Percentiles rank a stretch among this genome's conserved stretches.
Evolutionary conservation across 2,797 vertebrate species (phyloP).

Genomic region (Loriculus beryllinus): DNA sequence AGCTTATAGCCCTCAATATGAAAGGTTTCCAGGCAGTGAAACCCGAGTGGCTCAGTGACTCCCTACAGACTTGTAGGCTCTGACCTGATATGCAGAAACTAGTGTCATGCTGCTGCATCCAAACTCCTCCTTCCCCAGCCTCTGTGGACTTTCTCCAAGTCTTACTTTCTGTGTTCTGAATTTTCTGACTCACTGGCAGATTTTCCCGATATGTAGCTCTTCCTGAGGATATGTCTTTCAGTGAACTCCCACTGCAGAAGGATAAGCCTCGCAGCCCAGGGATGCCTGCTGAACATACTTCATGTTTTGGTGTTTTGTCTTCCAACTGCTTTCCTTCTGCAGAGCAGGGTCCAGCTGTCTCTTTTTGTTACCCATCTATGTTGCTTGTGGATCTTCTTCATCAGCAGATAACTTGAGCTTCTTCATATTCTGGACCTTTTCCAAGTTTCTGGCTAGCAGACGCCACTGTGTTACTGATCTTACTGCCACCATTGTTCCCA

Average conservation of each 20-base stretch:
- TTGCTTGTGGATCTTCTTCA: background rate
- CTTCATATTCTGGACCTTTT: background rate
- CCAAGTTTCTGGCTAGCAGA: background rate
- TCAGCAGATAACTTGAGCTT: background rate
- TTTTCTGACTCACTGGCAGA: background rate
- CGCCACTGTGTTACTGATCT: background rate
- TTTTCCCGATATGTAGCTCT: background rate
- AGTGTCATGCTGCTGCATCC: background rate
- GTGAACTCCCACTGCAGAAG: background rate
- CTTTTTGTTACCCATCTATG: background rate
- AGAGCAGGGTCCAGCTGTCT: background rate
- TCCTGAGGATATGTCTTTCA: background rate
- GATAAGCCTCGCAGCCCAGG: background rate
- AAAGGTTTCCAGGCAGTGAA: background rate
- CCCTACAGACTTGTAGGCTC: background rate
- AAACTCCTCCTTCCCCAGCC: background rate
- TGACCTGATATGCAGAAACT: background rate
- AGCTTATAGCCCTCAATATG: too few relatives aligned
- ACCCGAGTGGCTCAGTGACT: background rate
- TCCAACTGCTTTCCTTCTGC: background rate
- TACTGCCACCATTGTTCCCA: background rate
- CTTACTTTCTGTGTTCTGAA: background rate
- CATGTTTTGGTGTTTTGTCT: background rate
- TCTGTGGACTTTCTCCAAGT: background rate
- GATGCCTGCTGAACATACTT: background rate